These are phyloP conservation scores for Oenanthe melanoleuca DNA, from an alignment of 2,113 vertebrate genomes.

Conservation along the genomic window DNA sequence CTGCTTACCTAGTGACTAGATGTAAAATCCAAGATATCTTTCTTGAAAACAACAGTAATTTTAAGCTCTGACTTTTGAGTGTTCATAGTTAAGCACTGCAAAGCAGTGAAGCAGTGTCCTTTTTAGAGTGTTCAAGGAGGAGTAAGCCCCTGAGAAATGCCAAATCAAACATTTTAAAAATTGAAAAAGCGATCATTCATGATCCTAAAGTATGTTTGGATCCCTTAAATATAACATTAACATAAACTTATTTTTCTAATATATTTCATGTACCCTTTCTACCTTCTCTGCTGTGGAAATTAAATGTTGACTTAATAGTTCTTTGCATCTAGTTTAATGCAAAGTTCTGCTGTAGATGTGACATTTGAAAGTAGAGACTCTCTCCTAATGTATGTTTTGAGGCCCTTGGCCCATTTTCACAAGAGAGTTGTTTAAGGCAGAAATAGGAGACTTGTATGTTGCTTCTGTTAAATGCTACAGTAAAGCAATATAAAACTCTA, in stretches of 20 bases:
- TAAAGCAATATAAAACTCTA: neutral
- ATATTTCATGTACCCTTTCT: constrained; percentile 59
- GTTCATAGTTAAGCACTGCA: neutral
- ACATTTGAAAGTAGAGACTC: constrained; percentile 71
- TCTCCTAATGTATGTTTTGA: constrained; percentile 66
- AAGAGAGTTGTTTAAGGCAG: constrained; percentile 69
- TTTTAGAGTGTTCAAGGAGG: neutral
- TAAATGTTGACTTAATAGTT: constrained; percentile 71
- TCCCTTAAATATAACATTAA: neutral
- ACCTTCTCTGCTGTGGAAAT: constrained; percentile 71
- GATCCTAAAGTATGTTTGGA: neutral
- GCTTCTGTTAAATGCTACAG: constrained; percentile 72
- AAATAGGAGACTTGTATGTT: constrained; percentile 71
- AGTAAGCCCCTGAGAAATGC: neutral
- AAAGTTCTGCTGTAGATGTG: constrained; percentile 75
- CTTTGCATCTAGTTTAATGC: constrained; percentile 80
- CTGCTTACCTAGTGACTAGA: neutral
- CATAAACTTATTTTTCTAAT: neutral
- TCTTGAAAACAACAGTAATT: neutral
- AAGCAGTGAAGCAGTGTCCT: neutral
- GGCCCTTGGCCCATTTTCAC: constrained; percentile 76
- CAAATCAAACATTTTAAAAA: neutral
- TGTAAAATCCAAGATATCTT: neutral
- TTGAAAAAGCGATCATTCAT: neutral
- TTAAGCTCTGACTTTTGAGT: neutral